Base-by-base conservation (phyloP, 2,888 invertebrate genomes). In the Sclerodermus sp. region DNA sequence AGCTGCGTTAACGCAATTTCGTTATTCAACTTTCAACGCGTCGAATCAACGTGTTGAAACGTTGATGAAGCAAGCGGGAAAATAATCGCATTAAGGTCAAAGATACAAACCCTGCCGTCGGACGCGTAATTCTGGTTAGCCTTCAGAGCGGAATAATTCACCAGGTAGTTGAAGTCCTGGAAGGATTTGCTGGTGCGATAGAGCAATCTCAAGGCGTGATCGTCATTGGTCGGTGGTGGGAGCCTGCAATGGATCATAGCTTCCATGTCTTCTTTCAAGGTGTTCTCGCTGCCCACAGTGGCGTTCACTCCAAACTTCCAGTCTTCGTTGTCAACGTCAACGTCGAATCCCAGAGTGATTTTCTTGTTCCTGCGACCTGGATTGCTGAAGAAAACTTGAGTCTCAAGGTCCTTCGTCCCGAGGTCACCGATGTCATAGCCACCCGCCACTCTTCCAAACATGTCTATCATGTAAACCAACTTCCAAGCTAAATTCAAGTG, bases 161-260 rank as follows among this genome's bases (percentile, higher is more conserved):
- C 79, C 31, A 79, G 77, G 53, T 83, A 77, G 14, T 79, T 77
- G 1, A 81, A 77, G 34, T 80, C 67, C 18, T 78, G 75, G 0
- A 81, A 74, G 1, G 76, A 65, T 1, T 71, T 66, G 0, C 70
- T 37, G n/a, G n/a, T n/a, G n/a, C n/a, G n/a, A n/a, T n/a, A n/a
- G n/a, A n/a, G n/a, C n/a, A n/a, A n/a, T n/a, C n/a, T n/a, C n/a
- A n/a, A n/a, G n/a, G 84, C 83, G 68, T 89, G 87, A 1, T 84
- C 81, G 60, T 88, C 88, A 1, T 83, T 81, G 59, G 83, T 82
- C 0, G 87, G 87, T 42, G 85, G 83, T 3, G 88, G 88, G 0
- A 87, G 72, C 51, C 82, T 82, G 0, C 85, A 78, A 67, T 83
- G 81, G 1, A 85, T 76, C 1, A 83, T 66, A 0, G 84, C 74